Percentiles rank a stretch among this genome's conserved stretches.
Conservation (phyloP, 2,113 vertebrate genomes). For the Otolemur garnettii region DNA sequence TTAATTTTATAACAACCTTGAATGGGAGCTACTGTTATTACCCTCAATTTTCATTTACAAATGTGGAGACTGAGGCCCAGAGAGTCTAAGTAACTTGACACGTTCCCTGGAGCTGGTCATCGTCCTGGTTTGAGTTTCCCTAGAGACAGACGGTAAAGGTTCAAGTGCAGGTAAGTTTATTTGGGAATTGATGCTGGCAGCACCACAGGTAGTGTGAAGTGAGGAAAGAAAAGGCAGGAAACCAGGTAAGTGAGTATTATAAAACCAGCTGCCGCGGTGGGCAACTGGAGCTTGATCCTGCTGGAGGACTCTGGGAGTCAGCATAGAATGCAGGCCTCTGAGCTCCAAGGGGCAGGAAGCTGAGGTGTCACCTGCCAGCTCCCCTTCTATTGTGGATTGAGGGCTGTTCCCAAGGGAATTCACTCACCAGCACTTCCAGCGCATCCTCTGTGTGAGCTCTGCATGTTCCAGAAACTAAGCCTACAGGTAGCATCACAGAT, state of each 20-base stretch:
- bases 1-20: not conserved
- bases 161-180: not conserved
- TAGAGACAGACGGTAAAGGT: not conserved
- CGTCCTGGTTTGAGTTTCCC: not conserved
- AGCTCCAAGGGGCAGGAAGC: not conserved
- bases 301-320: not conserved
- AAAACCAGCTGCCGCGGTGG: not conserved
- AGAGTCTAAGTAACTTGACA: not conserved
- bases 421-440: not conserved
- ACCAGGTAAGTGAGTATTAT: not conserved
- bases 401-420: not conserved
- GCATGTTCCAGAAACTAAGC: not conserved
- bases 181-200: not conserved
- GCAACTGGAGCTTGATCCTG: not conserved
- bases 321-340: not conserved
- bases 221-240: not conserved
- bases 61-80: slow-evolving; percentile 1
- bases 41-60: not conserved
- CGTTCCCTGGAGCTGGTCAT: not conserved
- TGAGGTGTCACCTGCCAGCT: not conserved
- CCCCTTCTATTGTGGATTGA: not conserved
- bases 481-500: no score
- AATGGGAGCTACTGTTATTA: not conserved
- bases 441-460: not conserved
- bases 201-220: not conserved